These are phyloP conservation scores for Platysteira castanea DNA, from an alignment of 2,113 vertebrate species.

Conservation along the genomic window DNA sequence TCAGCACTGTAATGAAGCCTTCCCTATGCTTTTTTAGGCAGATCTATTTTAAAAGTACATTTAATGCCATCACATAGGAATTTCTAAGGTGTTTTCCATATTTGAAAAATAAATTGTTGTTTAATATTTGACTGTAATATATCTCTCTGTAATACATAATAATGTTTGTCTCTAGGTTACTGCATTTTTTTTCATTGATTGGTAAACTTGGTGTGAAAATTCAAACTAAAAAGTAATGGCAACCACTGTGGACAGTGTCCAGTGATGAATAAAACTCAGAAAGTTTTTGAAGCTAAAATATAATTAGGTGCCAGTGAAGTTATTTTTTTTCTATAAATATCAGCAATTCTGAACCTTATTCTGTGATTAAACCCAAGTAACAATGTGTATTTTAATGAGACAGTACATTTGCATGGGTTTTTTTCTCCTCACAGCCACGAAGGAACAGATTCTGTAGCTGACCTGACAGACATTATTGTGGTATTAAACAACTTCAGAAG, in stretches of 20 bases:
- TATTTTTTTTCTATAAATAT: background rate
- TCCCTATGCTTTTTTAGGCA: background rate
- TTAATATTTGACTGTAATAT: background rate
- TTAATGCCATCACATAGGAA: background rate
- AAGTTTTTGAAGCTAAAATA: background rate
- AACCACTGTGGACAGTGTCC: background rate
- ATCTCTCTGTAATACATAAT: background rate
- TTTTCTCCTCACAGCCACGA: constrained; percentile 77
- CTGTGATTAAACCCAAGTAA: background rate
- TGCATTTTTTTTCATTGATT: background rate
- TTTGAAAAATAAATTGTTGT: background rate
- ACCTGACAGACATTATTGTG: constrained; percentile 78
- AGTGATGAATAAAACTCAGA: background rate
- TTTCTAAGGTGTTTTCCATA: background rate
- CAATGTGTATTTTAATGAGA: background rate
- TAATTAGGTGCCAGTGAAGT: background rate
- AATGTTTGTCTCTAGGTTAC: background rate
- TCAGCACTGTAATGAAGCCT: background rate
- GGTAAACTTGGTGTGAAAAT: background rate
- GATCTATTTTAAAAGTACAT: background rate
- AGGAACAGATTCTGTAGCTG: constrained; percentile 85
- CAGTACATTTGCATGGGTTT: background rate
- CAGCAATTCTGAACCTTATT: background rate
- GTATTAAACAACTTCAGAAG: constrained; percentile 90
- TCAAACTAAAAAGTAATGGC: background rate